Evolutionary conservation across 1,140 invertebrate genomes (phyloP).

Genomic region (Elysia chlorotica): DNA sequence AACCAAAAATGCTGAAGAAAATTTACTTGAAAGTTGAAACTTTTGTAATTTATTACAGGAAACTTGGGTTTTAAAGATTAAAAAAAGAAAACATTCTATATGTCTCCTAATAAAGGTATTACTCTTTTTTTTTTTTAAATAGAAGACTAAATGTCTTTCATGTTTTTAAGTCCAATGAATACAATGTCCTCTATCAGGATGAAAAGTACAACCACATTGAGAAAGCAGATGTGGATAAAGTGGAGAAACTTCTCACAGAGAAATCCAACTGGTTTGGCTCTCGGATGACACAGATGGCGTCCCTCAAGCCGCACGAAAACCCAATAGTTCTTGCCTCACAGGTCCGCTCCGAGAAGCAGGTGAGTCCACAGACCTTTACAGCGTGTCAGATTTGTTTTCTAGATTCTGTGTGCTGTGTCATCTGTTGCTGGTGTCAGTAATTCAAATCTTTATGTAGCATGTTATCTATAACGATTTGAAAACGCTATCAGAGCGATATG

Average conservation of each 20-base stretch:
- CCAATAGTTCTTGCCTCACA: constrained; percentile 78
- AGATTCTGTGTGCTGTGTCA: neutral
- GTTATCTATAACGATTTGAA: neutral
- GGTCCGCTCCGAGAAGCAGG: constrained; percentile 76
- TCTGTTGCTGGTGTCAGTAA: neutral
- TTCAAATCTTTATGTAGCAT: neutral
- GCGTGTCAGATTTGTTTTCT: too few relatives aligned
- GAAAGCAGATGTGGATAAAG: constrained; percentile 78
- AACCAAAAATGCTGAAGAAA: too few relatives aligned
- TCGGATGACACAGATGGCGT: constrained; percentile 69
- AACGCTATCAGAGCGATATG: neutral
- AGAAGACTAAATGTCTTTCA: too few relatives aligned
- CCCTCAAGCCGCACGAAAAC: constrained; percentile 66
- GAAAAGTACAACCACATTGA: constrained; percentile 83
- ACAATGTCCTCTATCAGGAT: constrained; percentile 63
- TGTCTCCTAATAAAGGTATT: too few relatives aligned
- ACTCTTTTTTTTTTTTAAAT: too few relatives aligned
- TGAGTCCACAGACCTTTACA: too few relatives aligned
- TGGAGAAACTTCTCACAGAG: constrained; percentile 64
- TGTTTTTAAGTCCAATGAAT: too few relatives aligned
- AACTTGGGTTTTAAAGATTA: too few relatives aligned
- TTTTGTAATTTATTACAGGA: too few relatives aligned
- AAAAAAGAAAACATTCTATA: too few relatives aligned
- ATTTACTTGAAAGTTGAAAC: too few relatives aligned
- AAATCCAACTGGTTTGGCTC: constrained; percentile 76